Percentiles rank a stretch among this genome's conserved stretches.
These are phyloP conservation scores for Mormyrops boulengeri DNA, from an alignment of 2,797 vertebrate genomes.

Conservation along the genomic window DNA sequence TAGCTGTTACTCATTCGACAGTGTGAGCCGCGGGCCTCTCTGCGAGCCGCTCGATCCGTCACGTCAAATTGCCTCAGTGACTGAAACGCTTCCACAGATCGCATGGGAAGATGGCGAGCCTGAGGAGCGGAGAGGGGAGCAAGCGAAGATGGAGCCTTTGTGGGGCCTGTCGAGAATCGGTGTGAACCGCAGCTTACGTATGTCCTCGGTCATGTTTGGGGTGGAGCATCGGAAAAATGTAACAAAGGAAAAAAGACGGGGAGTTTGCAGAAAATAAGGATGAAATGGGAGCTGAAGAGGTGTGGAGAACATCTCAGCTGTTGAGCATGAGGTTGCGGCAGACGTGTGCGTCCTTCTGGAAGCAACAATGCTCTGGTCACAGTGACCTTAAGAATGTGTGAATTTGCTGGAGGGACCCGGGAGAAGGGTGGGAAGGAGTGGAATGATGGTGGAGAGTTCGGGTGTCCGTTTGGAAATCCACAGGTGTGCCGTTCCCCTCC, in stretches of 20 bases:
- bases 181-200: background rate
- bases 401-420: background rate
- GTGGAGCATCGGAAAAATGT: background rate
- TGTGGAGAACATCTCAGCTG: background rate
- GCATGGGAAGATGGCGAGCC: background rate
- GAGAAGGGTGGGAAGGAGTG: background rate
- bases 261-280: background rate
- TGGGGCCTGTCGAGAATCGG: background rate
- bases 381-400: background rate
- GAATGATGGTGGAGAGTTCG: background rate
- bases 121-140: background rate
- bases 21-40: background rate
- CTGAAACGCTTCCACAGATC: background rate
- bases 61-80: slow-evolving; percentile 9
- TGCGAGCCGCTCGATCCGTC: background rate
- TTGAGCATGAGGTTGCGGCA: background rate
- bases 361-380: background rate
- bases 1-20: background rate
- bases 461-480: background rate
- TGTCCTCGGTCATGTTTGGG: background rate
- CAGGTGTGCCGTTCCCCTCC: background rate
- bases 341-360: background rate
- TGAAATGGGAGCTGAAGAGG: background rate
- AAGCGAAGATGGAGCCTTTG: background rate
- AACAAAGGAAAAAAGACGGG: background rate